Evolutionary conservation across 2,888 invertebrate genomes (phyloP), one percentile per base, ranked within the genome.

Genomic region (Torymus texanus): DNA sequence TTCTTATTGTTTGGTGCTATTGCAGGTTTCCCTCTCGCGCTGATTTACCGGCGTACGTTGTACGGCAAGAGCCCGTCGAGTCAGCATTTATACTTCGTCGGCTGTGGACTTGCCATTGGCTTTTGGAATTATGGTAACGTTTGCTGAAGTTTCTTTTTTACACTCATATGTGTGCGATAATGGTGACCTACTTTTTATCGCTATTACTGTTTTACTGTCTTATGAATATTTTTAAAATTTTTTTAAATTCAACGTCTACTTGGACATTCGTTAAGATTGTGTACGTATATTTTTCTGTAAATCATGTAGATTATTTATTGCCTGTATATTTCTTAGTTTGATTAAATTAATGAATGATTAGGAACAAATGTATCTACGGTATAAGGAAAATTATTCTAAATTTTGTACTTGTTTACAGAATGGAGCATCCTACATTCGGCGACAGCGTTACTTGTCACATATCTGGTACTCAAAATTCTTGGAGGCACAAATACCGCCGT

Each of bases 111-210:
- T 5, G 90, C 92, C 1, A 91, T 98, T 83, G 96, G 96, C 68
- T 94, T 93, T 84, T 97, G 95, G 90, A 98, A 98, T 89, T 98
- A 96, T 91, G 97, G 97, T 93, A 90, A 90, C 88, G 16, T 18
- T 21, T 62, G 51, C 8, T 41, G 5, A 29, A 58, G 16, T 41
- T 53, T 18, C n/a, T 41, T 61, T 41, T 14, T 61, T 50, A 16
- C 5, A 11, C 5, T 41, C 41, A 41, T 8, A 0, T 41, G 41
- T 8, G 5, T 41, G 41, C 8, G 8, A 41, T 8, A 8, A 41
- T 41, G 41, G 41, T 41, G 10, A 41, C 41, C 41, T 8, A 70
- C 58, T 58, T 41, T 16, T 67, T 67, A 14, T 10, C 29, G 13
- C 18, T 18, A 0, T 59, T 8, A 59, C 18, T 18, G n/a, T 59